phyloP scores from a whole-genome alignment of 2,113 vertebrate species.

The Amphiprion percula region DNA sequence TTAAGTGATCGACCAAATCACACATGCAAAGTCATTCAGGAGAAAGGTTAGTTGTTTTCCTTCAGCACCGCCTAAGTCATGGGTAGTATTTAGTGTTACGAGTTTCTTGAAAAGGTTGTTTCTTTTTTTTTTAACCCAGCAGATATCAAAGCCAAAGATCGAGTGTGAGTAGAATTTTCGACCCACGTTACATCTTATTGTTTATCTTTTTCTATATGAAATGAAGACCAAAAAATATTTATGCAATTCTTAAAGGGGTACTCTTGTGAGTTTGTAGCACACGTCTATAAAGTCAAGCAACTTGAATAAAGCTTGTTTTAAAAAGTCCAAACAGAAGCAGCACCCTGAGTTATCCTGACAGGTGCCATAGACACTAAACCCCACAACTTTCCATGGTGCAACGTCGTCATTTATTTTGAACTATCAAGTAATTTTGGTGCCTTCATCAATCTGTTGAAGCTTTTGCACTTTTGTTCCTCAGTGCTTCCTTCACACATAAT shows the following conservation, averaged over 20 bases:
- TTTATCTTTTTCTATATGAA: neutral
- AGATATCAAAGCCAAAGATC: conserved; percentile 68
- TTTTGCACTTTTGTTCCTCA: too few species aligned
- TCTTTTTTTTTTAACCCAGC: conserved; percentile 56
- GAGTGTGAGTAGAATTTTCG: conserved; percentile 71
- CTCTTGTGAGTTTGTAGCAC: neutral
- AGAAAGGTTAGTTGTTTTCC: conserved; percentile 84
- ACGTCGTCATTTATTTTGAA: too few species aligned
- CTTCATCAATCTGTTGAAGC: too few species aligned
- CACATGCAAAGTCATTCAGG: conserved; percentile 90
- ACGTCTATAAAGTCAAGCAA: neutral
- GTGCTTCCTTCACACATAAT: too few species aligned
- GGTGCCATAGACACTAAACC: neutral
- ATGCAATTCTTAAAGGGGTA: neutral
- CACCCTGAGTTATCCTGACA: neutral
- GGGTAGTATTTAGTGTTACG: neutral
- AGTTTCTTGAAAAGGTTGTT: conserved; percentile 44
- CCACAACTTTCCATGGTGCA: neutral
- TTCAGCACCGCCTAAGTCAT: neutral
- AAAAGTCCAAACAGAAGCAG: too few species aligned
- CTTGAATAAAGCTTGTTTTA: too few species aligned
- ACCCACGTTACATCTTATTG: conserved; percentile 9
- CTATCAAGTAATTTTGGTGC: too few species aligned
- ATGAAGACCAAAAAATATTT: neutral
- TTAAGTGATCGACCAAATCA: conserved; percentile 89